Evolutionary conservation across 2,888 invertebrate genomes (phyloP), one percentile per base, ranked within the genome.

Genomic region (Amphipoea oculea): DNA sequence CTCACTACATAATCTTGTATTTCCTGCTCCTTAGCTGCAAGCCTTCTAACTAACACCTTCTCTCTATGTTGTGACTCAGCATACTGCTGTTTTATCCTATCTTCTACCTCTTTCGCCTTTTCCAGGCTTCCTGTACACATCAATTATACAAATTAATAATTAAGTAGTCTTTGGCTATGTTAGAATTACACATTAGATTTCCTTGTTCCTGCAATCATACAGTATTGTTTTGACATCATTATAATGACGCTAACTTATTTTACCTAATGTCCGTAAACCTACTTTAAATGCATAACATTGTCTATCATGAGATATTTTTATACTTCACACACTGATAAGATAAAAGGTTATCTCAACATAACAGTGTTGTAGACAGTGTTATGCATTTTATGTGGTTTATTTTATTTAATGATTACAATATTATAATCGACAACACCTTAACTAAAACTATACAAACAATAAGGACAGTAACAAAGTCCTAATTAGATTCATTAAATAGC

Each of bases 11-110:
- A 99, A 97, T 99, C 99, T 96, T 99, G 99, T 95, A 99, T 98
- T 97, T 99, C 99, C 95, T 99, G 99, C 94, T 99, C 99, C 96
- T 99, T 99, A 87, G 99, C 98, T 83, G 99, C 98, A 89, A 99
- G 97, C 92, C 99, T 97, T 92, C 99, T 98, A 90, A 99, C 98
- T 90, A 99, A 98, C 86, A 99, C 98, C 96, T 99, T 99, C 95
- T 99, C 99, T 91, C 99, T 98, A 90, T 99, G 98, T 92, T 98
- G 98, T 86, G 99, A 98, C 94, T 99, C 99, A 78, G 98, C 97
- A 93, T 98, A 98, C 94, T 99, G 99, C 91, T 98, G 98, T 92
- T 98, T 98, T 92, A 98, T 97, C 93, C 98, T 98, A 90, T 98
- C 98, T 95, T 98, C 98, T 91, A 98, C 97, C 95, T 98, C 98